A percentile compares a stretch with the other conserved stretches of the same genome.
These are phyloP conservation scores for Acomys russatus DNA, from an alignment of 2,797 vertebrate genomes.

Conservation along the genomic window DNA sequence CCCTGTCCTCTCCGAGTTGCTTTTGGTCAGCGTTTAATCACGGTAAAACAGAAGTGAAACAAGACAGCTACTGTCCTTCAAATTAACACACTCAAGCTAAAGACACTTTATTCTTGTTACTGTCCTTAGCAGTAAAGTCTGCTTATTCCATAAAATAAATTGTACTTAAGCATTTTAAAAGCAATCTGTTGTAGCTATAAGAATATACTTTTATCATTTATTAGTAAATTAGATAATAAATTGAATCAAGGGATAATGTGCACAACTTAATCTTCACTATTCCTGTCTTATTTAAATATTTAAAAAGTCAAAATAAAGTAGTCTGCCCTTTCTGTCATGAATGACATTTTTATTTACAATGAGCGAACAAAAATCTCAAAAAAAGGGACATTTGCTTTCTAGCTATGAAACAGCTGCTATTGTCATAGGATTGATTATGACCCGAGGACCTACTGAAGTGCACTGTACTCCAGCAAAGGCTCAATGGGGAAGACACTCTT, in stretches of 20 bases:
- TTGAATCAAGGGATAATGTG: neutral
- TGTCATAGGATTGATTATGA: neutral
- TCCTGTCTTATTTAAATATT: neutral
- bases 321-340: neutral
- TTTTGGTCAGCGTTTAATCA: neutral
- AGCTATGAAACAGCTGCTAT: neutral
- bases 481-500: neutral
- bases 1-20: neutral
- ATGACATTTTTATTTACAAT: conserved; percentile 34
- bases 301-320: neutral
- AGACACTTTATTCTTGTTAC: conserved; percentile 7
- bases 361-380: conserved; percentile 27
- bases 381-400: conserved; percentile 25
- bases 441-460: neutral
- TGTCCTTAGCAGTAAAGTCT: neutral
- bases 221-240: neutral
- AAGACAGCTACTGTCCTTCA: neutral
- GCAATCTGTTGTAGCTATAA: neutral
- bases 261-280: neutral
- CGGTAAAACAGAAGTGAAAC: neutral
- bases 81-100: neutral
- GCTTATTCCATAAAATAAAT: conserved; percentile 2
- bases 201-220: neutral
- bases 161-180: conserved; percentile 4
- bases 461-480: neutral